Percentiles rank a stretch among this genome's conserved stretches.
Conservation (phyloP, 2,797 vertebrate genomes). For the Xenopus petersii region DNA sequence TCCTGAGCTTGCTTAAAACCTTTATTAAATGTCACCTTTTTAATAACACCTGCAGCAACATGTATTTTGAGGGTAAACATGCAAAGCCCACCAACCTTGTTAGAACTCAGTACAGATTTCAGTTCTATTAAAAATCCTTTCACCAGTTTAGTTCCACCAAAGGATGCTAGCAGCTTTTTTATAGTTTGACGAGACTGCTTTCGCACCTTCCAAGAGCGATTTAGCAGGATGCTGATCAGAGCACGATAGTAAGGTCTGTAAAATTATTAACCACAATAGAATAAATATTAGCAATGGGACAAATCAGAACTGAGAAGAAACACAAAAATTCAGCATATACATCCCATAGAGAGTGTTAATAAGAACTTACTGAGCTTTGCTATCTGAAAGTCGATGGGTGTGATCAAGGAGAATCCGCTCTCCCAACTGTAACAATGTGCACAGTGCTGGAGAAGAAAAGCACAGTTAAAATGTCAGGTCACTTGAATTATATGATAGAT, state of each 20-base stretch:
- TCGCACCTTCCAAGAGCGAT: slow-evolving; percentile 83
- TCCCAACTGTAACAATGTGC: slow-evolving; percentile 82
- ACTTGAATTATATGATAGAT: too few species aligned
- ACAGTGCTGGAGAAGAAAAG: slow-evolving; percentile 71
- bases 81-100: slow-evolving; percentile 73
- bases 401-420: slow-evolving; percentile 92
- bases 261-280: slow-evolving; percentile 4
- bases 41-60: background rate
- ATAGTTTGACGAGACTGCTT: slow-evolving; percentile 83
- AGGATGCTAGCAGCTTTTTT: slow-evolving; percentile 83
- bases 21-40: too few species aligned
- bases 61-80: background rate
- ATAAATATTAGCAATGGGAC: background rate
- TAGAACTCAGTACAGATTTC: slow-evolving; percentile 78
- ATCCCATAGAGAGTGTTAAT: background rate
- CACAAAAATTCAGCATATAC: background rate
- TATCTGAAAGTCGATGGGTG: slow-evolving; percentile 76
- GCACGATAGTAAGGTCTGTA: slow-evolving; percentile 86
- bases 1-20: too few species aligned
- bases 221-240: slow-evolving; percentile 75
- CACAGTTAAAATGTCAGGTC: background rate
- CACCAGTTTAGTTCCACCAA: slow-evolving; percentile 80
- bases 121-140: slow-evolving; percentile 86
- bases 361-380: slow-evolving; percentile 84
- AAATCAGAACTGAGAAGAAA: background rate